A percentile compares a stretch with the other conserved stretches of the same genome.
Conservation (phyloP, 2,888 invertebrate species). For the Autographa pulchrina region DNA sequence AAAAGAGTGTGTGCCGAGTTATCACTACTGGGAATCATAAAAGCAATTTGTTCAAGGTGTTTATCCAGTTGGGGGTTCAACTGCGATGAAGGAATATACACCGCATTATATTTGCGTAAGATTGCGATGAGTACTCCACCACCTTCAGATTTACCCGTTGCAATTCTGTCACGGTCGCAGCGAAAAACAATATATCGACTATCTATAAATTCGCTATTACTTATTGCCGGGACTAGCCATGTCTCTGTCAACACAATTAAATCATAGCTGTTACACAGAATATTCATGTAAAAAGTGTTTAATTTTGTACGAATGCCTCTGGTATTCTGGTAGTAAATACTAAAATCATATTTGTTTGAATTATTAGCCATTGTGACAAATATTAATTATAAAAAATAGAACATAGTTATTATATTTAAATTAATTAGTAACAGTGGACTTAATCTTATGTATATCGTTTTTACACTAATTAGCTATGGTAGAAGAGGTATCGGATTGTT, state of each 20-base stretch:
- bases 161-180: slow-evolving; percentile 6
- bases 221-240: slow-evolving; percentile 5
- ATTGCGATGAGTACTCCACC: slow-evolving; percentile 8
- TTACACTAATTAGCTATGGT: background rate
- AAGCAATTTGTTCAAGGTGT: slow-evolving; percentile 5
- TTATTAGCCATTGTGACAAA: slow-evolving; percentile 8
- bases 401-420: background rate
- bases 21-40: slow-evolving; percentile 7
- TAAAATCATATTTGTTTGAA: background rate
- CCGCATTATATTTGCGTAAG: slow-evolving; percentile 7
- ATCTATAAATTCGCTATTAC: slow-evolving; percentile 1
- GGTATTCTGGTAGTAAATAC: slow-evolving; percentile 11
- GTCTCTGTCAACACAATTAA: slow-evolving; percentile 9
- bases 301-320: slow-evolving; percentile 17
- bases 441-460: slow-evolving; percentile 3
- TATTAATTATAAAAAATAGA: background rate
- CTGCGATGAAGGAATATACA: background rate
- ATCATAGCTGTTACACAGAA: slow-evolving; percentile 2
- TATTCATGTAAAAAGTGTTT: slow-evolving; percentile 22
- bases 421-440: background rate
- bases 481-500: background rate
- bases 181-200: slow-evolving; percentile 7
- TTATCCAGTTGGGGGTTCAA: background rate
- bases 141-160: slow-evolving; percentile 3
- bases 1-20: slow-evolving; percentile 4